Evolutionary conservation across 2,113 vertebrate species (phyloP).

Genomic region (Indicator maculatus): DNA sequence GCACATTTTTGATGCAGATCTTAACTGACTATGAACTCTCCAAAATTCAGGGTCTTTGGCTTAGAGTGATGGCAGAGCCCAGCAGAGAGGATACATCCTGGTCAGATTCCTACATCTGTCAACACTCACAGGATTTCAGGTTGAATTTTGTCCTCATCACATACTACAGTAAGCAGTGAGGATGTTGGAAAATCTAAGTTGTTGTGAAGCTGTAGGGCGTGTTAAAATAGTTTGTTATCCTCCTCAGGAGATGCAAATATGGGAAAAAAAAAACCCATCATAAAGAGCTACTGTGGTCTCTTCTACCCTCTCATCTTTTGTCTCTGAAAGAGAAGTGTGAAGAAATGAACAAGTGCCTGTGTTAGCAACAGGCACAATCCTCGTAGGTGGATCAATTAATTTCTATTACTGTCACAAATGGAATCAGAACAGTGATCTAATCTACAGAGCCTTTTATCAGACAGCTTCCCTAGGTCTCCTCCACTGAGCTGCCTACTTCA

Average conservation of each 20-base stretch:
- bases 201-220: neutral
- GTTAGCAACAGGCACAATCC: neutral
- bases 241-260: neutral
- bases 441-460: neutral
- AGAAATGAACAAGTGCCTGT: neutral
- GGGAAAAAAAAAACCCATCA: neutral
- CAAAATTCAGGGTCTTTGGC: neutral
- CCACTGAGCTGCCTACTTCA: neutral
- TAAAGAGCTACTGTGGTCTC: neutral
- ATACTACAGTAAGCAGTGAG: slow-evolving; percentile 12
- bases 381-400: neutral
- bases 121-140: neutral
- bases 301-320: neutral
- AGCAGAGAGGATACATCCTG: fast-evolving
- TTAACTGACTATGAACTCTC: neutral
- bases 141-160: neutral
- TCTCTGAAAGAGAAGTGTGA: neutral
- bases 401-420: neutral
- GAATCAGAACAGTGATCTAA: neutral
- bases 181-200: neutral
- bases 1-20: slow-evolving; percentile 23
- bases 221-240: neutral
- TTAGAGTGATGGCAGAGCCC: neutral
- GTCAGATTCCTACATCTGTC: neutral
- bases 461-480: neutral